Percentiles rank a stretch among this genome's conserved stretches.
Evolutionary conservation across 2,797 vertebrate species (phyloP).

Genomic region (Bufotes viridis): DNA sequence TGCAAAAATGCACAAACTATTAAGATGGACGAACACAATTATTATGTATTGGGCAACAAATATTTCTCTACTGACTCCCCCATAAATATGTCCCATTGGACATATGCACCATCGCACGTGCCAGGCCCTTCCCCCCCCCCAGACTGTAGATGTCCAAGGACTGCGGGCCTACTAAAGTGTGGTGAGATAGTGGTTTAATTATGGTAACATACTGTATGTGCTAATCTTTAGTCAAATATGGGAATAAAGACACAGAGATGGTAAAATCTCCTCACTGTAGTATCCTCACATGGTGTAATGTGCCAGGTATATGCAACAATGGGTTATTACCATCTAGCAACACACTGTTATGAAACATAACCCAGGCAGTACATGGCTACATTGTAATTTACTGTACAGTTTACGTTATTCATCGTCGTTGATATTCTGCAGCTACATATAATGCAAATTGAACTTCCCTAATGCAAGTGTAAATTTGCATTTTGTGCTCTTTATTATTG

Average conservation of each 20-base stretch:
- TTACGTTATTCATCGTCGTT: constrained; percentile 54
- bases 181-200: no score
- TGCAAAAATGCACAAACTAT: not conserved
- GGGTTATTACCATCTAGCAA: constrained; percentile 3
- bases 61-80: no score
- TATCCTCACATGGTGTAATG: not conserved
- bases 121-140: no score
- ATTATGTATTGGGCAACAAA: no score
- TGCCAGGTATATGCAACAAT: constrained; percentile 13
- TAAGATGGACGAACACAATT: not conserved
- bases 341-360: constrained; percentile 43
- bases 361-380: constrained; percentile 38
- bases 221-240: no score
- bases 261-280: not conserved
- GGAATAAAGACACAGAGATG: no score
- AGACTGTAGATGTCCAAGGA: no score
- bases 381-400: constrained; percentile 28
- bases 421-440: constrained; percentile 44
- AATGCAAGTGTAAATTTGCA: constrained; percentile 9
- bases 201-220: no score
- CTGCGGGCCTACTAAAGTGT: no score
- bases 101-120: no score
- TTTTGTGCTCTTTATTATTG: not conserved
- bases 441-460: constrained; percentile 25
- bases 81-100: no score